Percentiles rank a stretch among this genome's conserved stretches.
These are phyloP conservation scores for Anomalospiza imberbis DNA, from an alignment of 2,797 vertebrate genomes.

Conservation along the genomic window DNA sequence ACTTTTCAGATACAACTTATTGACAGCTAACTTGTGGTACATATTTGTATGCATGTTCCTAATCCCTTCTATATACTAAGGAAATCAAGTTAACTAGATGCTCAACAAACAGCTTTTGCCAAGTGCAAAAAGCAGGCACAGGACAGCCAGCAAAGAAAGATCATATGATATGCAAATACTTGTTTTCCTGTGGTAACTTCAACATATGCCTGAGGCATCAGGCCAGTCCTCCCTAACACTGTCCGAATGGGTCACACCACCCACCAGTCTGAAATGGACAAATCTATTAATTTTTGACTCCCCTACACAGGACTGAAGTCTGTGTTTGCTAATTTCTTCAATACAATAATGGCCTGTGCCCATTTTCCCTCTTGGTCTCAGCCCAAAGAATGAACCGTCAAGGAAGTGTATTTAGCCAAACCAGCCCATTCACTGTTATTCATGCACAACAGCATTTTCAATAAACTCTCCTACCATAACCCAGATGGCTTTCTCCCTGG, in stretches of 20 bases:
- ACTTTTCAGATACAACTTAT: not conserved
- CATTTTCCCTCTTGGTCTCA: not conserved
- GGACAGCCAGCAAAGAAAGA: not conserved
- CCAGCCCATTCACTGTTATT: not conserved
- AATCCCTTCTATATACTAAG: not conserved
- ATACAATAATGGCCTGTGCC: not conserved
- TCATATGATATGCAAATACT: not conserved
- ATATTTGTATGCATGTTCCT: not conserved
- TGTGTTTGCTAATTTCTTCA: not conserved
- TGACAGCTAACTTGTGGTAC: not conserved
- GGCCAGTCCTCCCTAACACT: not conserved
- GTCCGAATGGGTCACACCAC: not conserved
- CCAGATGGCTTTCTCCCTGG: not conserved
- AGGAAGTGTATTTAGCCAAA: conserved; percentile 10
- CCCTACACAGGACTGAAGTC: not conserved
- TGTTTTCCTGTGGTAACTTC: not conserved
- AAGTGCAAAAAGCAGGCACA: not conserved
- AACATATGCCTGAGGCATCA: not conserved
- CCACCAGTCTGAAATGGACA: not conserved
- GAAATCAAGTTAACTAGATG: not conserved
- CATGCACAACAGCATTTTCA: not conserved
- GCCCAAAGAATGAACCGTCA: not conserved
- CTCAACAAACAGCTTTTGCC: not conserved
- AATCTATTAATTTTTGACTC: not conserved
- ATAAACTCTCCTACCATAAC: not conserved